These are phyloP conservation scores for Drosophila nr. medialis DNA, from an alignment of 2,888 invertebrate species.

Conservation along the genomic window DNA sequence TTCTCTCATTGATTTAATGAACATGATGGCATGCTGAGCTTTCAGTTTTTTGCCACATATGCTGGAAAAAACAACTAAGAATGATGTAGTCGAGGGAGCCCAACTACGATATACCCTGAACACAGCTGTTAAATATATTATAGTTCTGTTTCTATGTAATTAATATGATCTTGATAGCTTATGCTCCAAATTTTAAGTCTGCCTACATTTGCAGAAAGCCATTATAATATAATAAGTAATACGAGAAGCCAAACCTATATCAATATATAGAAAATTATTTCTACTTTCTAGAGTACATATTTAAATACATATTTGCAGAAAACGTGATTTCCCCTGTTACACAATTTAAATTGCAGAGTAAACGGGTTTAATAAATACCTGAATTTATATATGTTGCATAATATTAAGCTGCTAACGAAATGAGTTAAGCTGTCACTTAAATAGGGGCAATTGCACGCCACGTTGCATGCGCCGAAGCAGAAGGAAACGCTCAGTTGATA, in stretches of 20 bases:
- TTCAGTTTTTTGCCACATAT: constrained; percentile 7
- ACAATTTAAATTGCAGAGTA: constrained; percentile 38
- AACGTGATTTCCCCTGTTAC: not conserved
- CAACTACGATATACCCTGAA: not conserved
- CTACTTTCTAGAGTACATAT: not conserved
- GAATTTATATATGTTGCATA: constrained; percentile 41
- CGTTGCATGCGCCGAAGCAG: constrained; percentile 28
- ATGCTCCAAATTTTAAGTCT: not conserved
- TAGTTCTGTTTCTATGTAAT: not conserved
- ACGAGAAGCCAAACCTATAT: not conserved
- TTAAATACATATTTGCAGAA: not conserved
- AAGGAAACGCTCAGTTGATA: constrained; percentile 38
- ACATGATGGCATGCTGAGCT: constrained; percentile 40
- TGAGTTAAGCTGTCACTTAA: constrained; percentile 51
- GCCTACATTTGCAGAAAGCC: not conserved
- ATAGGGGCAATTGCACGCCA: constrained; percentile 16
- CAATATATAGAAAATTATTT: not conserved
- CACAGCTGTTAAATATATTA: not conserved
- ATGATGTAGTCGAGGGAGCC: too few relatives aligned
- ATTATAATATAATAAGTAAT: not conserved
- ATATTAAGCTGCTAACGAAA: constrained; percentile 50
- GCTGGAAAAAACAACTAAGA: constrained; percentile 11
- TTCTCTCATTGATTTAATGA: constrained; percentile 56
- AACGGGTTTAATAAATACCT: constrained; percentile 38
- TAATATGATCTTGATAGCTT: not conserved